These are phyloP conservation scores for Galemys pyrenaicus DNA, from an alignment of 2,113 vertebrate species.

Conservation along the genomic window DNA sequence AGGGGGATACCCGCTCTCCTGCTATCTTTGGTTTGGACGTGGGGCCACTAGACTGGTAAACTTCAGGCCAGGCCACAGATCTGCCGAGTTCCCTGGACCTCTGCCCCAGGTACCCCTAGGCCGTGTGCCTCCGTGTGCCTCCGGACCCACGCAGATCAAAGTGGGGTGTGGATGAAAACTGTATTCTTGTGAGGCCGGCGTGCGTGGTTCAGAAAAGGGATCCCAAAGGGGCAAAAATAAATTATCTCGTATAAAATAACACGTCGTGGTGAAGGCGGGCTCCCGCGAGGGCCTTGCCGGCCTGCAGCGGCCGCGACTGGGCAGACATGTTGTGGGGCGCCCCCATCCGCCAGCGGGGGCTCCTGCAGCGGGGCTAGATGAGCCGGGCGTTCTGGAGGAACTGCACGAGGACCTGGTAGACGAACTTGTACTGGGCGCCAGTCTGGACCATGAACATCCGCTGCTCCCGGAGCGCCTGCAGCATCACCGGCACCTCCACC, in stretches of 20 bases:
- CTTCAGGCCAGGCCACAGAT: neutral
- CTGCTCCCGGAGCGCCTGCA: conserved; percentile 92
- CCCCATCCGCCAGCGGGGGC: conserved; percentile 59
- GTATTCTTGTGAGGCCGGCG: conserved; percentile 65
- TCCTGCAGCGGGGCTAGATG: conserved; percentile 85
- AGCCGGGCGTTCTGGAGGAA: conserved; percentile 96
- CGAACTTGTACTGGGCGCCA: conserved; percentile 95
- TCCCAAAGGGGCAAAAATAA: conserved; percentile 84
- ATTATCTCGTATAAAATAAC: conserved; percentile 89
- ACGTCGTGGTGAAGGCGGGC: conserved; percentile 52
- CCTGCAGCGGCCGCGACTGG: conserved; percentile 38
- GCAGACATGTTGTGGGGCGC: conserved; percentile 60
- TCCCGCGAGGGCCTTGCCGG: conserved; percentile 70
- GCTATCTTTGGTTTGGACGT: conserved; percentile 38
- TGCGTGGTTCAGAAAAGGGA: conserved; percentile 82
- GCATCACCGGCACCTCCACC: conserved; percentile 94
- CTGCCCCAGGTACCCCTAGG: neutral
- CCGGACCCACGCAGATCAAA: conserved; percentile 80
- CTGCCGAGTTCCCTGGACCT: conserved; percentile 15
- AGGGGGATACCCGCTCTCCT: neutral
- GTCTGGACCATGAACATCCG: conserved; percentile 98
- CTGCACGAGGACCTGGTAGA: conserved; percentile 96
- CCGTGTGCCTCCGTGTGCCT: neutral
- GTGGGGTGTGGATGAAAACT: conserved; percentile 78
- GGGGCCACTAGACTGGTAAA: neutral